Percentiles rank a stretch among this genome's conserved stretches.
These are phyloP conservation scores for Cephus spinipes DNA, from an alignment of 2,888 invertebrate species.

Conservation along the genomic window DNA sequence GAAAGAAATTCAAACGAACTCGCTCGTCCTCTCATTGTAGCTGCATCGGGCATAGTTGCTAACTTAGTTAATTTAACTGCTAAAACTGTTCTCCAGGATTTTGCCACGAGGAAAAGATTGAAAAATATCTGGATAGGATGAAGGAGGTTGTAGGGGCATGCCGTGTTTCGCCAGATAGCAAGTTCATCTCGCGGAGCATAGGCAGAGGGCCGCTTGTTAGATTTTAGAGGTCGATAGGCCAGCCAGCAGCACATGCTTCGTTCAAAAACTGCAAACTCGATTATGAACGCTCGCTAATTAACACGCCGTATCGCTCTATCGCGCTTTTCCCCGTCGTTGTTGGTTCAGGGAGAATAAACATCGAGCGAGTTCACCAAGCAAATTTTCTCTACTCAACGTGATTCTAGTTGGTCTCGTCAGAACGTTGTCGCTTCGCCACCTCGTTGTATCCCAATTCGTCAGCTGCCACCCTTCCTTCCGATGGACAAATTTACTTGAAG, in stretches of 20 bases:
- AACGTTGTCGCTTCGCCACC: neutral
- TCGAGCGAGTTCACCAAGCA: conserved; percentile 41
- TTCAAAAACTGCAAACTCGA: conserved; percentile 45
- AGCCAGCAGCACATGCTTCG: neutral
- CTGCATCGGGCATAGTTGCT: neutral
- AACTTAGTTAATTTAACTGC: conserved; percentile 25
- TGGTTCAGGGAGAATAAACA: conserved; percentile 45
- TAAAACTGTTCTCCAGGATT: neutral
- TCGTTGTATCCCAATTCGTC: neutral
- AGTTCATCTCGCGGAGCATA: conserved; percentile 23
- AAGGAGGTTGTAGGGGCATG: neutral
- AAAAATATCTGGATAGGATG: neutral
- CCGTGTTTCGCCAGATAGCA: conserved; percentile 22
- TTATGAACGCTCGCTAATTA: conserved; percentile 48
- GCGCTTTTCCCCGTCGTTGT: conserved; percentile 26
- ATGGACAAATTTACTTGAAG: neutral
- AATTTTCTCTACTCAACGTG: conserved; percentile 32
- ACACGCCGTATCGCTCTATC: conserved; percentile 34
- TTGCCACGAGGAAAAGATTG: neutral
- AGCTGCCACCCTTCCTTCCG: neutral
- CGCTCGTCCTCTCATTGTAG: neutral
- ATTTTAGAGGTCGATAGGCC: conserved; percentile 25
- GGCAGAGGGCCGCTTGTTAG: conserved; percentile 18
- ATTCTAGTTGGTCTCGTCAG: neutral
- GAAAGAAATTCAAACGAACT: neutral